phyloP scores from a whole-genome alignment of 1,140 invertebrate genomes.

The Drosophila gunungcola region DNA sequence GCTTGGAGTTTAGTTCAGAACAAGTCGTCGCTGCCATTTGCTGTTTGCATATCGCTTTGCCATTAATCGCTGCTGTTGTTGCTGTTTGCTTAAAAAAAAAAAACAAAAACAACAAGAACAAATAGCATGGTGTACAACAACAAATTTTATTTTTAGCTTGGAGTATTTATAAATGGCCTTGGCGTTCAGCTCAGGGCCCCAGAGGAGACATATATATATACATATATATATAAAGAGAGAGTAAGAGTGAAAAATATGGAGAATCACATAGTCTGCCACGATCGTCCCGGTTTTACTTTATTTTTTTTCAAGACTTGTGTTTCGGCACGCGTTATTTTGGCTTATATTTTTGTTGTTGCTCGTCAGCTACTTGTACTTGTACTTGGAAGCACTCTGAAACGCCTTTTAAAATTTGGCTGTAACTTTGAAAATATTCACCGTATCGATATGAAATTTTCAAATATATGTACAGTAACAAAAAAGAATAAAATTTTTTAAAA shows the following conservation, averaged over 20 bases:
- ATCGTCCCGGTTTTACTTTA: conserved; percentile 12
- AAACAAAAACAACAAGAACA: conserved; percentile 17
- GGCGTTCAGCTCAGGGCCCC: conserved; percentile 34
- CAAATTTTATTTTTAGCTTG: conserved; percentile 73
- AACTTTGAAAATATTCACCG: no score
- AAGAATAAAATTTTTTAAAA: no score
- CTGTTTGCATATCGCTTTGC: conserved; percentile 60
- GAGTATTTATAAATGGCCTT: conserved; percentile 83
- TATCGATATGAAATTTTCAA: no score
- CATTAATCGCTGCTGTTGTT: conserved; percentile 51
- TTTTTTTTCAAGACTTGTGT: background rate
- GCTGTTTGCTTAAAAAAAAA: conserved; percentile 38
- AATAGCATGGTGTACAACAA: conserved; percentile 34
- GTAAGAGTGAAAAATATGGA: conserved; percentile 1
- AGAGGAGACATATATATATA: conserved; percentile 1
- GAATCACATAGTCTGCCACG: conserved; percentile 3
- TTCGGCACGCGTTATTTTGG: conserved; percentile 2
- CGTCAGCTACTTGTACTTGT: no score
- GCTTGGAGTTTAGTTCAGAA: conserved; percentile 22
- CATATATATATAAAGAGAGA: background rate
- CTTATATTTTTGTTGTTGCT: background rate
- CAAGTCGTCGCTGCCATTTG: conserved; percentile 35
- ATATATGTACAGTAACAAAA: no score
- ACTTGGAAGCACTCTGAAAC: no score
- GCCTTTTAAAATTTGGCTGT: no score